A percentile compares a stretch with the other conserved stretches of the same genome.
phyloP scores from a whole-genome alignment of 2,797 vertebrate species.

The Lates japonicus region DNA sequence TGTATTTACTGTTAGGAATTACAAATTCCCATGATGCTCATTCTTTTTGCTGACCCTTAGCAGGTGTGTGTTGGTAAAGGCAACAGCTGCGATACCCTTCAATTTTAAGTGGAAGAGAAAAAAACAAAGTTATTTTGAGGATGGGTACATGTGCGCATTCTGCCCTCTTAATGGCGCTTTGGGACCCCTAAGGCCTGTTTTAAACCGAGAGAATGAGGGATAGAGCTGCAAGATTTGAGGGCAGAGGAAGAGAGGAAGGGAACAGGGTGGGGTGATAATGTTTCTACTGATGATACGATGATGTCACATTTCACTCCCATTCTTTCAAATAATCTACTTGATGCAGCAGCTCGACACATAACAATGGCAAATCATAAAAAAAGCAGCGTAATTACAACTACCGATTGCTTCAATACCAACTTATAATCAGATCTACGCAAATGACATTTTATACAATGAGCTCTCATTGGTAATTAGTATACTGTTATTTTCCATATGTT shows the following conservation, averaged over 20 bases:
- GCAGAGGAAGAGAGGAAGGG: constrained; percentile 26
- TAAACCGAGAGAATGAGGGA: constrained; percentile 46
- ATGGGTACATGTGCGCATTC: constrained; percentile 70
- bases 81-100: constrained; percentile 66
- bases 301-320: constrained; percentile 36
- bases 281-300: constrained; percentile 38
- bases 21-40: constrained; percentile 34
- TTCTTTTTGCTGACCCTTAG: constrained; percentile 29
- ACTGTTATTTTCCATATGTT: constrained; percentile 12
- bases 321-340: constrained; percentile 37
- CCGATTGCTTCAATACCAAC: constrained; percentile 22
- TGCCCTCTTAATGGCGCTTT: constrained; percentile 42
- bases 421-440: constrained; percentile 34
- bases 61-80: constrained; percentile 45
- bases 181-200: constrained; percentile 64
- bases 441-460: constrained; percentile 18
- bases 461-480: neutral
- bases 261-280: constrained; percentile 15
- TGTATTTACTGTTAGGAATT: constrained; percentile 48
- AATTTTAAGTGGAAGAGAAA: constrained; percentile 64
- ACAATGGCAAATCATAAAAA: constrained; percentile 35
- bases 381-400: constrained; percentile 16
- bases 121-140: constrained; percentile 71
- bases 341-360: constrained; percentile 22
- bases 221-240: constrained; percentile 34